A percentile compares a stretch with the other conserved stretches of the same genome.
These are phyloP conservation scores for Palloptera scutellata DNA, from an alignment of 2,888 invertebrate species.

Conservation along the genomic window DNA sequence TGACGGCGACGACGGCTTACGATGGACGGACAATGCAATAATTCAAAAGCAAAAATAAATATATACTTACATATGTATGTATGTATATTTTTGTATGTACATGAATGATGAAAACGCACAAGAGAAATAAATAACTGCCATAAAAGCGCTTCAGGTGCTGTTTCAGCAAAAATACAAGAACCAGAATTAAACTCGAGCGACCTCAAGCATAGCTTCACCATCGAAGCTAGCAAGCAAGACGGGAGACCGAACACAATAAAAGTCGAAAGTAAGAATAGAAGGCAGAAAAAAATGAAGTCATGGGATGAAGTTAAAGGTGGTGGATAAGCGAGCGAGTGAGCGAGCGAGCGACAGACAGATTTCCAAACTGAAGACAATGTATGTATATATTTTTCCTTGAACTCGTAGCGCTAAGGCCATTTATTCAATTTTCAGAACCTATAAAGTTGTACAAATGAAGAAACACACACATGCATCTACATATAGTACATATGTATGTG, in stretches of 20 bases:
- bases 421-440: constrained; percentile 3
- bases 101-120: too few relatives aligned
- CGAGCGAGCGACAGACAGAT: constrained; percentile 2
- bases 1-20: too few relatives aligned
- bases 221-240: constrained; percentile 9
- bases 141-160: too few relatives aligned
- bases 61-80: too few relatives aligned
- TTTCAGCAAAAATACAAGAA: too few relatives aligned
- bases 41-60: too few relatives aligned
- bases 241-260: constrained; percentile 1
- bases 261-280: neutral
- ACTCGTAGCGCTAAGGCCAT: constrained; percentile 28
- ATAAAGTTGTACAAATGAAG: neutral
- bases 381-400: constrained; percentile 31
- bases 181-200: too few relatives aligned
- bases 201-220: too few relatives aligned
- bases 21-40: too few relatives aligned
- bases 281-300: neutral
- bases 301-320: constrained; percentile 2
- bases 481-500: neutral
- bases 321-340: neutral
- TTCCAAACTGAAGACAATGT: constrained; percentile 3
- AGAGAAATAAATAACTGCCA: too few relatives aligned
- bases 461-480: neutral
- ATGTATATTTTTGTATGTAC: too few relatives aligned